Conservation (phyloP, 1,140 invertebrate genomes). For the Bombus pyrosoma region DNA sequence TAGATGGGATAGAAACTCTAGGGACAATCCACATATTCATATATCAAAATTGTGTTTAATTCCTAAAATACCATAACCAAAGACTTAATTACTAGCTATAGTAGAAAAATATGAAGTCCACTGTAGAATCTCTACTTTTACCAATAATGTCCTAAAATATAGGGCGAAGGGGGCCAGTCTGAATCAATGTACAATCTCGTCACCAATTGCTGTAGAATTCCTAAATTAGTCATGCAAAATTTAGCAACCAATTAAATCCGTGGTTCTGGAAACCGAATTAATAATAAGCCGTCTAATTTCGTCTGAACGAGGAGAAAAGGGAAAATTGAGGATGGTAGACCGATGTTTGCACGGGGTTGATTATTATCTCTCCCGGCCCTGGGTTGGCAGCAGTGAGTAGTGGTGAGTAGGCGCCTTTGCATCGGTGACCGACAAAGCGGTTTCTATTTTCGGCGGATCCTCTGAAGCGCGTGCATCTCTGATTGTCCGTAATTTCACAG, state of each 20-base stretch:
- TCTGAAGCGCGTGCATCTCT: slow-evolving; percentile 15
- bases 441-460: background rate
- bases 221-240: background rate
- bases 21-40: too few relatives aligned
- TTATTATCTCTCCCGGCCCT: background rate
- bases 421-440: background rate
- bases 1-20: too few relatives aligned
- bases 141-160: too few relatives aligned
- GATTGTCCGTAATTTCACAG: slow-evolving; percentile 18
- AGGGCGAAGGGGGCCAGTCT: too few relatives aligned
- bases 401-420: background rate
- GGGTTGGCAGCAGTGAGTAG: background rate
- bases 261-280: background rate
- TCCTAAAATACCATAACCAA: too few relatives aligned
- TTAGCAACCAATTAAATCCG: background rate
- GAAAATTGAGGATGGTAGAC: background rate
- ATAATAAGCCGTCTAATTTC: background rate
- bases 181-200: too few relatives aligned
- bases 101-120: too few relatives aligned
- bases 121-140: too few relatives aligned
- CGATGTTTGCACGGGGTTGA: slow-evolving; percentile 21
- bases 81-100: too few relatives aligned
- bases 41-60: too few relatives aligned
- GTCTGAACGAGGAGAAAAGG: background rate
- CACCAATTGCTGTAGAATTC: background rate